These are phyloP conservation scores for Sebastes schlegelii DNA, from an alignment of 2,113 vertebrate genomes.

Conservation along the genomic window DNA sequence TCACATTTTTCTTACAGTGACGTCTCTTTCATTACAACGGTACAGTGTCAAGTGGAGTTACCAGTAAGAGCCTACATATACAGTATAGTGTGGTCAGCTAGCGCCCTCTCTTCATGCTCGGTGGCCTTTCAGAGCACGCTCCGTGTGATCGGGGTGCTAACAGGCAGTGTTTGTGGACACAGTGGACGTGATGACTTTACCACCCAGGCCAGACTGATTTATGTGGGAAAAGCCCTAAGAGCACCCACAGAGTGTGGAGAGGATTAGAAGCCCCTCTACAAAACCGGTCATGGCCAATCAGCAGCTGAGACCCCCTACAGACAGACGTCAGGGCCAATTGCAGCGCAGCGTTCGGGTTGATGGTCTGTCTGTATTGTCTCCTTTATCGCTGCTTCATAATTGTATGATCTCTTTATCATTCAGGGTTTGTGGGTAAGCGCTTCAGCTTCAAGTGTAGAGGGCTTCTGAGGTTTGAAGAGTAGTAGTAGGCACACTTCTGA, in stretches of 20 bases:
- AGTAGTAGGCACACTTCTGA: conserved; percentile 1
- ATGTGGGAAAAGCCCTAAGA: conserved; percentile 84
- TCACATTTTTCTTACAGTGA: neutral
- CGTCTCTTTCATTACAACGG: neutral
- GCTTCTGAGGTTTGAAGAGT: conserved; percentile 29
- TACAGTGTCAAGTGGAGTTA: neutral
- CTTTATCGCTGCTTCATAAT: conserved; percentile 43
- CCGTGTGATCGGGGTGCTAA: conserved; percentile 71
- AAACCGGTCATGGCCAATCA: conserved; percentile 81
- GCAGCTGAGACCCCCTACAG: conserved; percentile 73
- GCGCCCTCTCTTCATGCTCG: conserved; percentile 46
- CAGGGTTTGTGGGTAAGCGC: conserved; percentile 8
- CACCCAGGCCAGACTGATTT: conserved; percentile 86
- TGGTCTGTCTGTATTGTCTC: conserved; percentile 44
- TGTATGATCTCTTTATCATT: conserved; percentile 54
- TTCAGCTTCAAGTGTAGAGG: conserved; percentile 24
- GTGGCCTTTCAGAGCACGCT: conserved; percentile 65
- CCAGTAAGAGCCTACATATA: neutral
- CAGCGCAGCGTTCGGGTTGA: conserved; percentile 38
- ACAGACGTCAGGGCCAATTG: conserved; percentile 77
- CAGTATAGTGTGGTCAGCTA: conserved; percentile 20
- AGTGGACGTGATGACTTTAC: conserved; percentile 85
- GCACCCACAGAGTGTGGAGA: conserved; percentile 83
- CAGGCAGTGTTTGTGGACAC: conserved; percentile 79
- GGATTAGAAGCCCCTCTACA: conserved; percentile 81